phyloP scores from a whole-genome alignment of 2,888 invertebrate genomes.

The Clunio marinus region DNA sequence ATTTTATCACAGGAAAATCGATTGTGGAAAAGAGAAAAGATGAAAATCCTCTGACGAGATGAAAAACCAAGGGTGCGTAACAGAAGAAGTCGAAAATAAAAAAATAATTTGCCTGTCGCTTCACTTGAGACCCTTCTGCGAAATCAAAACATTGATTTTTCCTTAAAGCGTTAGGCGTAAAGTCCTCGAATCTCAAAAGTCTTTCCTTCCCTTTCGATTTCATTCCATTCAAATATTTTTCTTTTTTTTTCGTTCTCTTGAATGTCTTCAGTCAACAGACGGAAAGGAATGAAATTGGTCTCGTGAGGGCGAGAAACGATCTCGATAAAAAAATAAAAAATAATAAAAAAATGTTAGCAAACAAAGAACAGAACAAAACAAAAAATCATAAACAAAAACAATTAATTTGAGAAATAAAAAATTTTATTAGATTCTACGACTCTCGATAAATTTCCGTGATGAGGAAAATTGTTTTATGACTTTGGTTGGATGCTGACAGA shows the following conservation, averaged over 20 bases:
- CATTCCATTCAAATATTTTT: too few species aligned
- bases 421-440: neutral
- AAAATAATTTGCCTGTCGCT: neutral
- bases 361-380: neutral
- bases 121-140: neutral
- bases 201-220: too few species aligned
- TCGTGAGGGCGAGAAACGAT: neutral
- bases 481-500: too few species aligned
- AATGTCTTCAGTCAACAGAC: too few species aligned
- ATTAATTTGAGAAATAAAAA: conserved; percentile 15
- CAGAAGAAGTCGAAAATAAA: too few species aligned
- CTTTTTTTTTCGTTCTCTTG: too few species aligned
- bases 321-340: neutral
- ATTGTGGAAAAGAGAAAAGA: neutral
- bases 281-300: neutral
- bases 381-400: conserved; percentile 3
- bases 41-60: neutral
- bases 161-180: too few species aligned
- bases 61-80: neutral
- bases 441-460: neutral
- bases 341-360: too few species aligned
- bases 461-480: conserved; percentile 12
- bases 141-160: neutral
- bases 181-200: too few species aligned
- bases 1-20: neutral